These are phyloP conservation scores for Lophius piscatorius DNA, from an alignment of 2,113 vertebrate genomes.

Conservation along the genomic window DNA sequence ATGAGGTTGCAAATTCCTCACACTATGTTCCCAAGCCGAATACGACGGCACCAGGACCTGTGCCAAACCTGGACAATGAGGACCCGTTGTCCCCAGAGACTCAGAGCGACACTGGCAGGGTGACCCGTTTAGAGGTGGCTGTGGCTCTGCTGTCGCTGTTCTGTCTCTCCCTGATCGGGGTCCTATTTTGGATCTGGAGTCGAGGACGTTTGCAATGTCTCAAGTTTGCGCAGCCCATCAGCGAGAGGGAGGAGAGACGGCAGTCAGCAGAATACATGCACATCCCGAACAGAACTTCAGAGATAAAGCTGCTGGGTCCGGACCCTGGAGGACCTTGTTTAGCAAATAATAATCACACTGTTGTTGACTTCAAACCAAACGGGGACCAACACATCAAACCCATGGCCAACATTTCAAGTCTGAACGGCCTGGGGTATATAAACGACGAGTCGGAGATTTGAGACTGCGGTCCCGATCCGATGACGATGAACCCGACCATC, in stretches of 20 bases:
- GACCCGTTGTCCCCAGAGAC: conserved; percentile 5
- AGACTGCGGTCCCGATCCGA: conserved; percentile 38
- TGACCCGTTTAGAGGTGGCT: conserved; percentile 57
- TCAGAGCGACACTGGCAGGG: conserved; percentile 9
- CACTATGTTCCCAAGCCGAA: neutral
- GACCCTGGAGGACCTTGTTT: conserved; percentile 38
- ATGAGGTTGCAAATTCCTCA: conserved; percentile 17
- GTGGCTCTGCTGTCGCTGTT: conserved; percentile 63
- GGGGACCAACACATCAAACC: conserved; percentile 59
- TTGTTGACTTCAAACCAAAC: conserved; percentile 67
- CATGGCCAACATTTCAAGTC: conserved; percentile 58
- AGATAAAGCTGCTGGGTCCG: conserved; percentile 45
- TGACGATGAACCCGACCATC: conserved; percentile 21
- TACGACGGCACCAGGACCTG: neutral
- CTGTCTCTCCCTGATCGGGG: conserved; percentile 57
- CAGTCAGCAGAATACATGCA: conserved; percentile 53
- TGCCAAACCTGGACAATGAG: neutral
- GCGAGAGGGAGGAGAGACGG: conserved; percentile 27
- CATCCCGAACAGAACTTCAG: conserved; percentile 61
- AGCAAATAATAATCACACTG: conserved; percentile 70
- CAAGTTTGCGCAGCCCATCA: conserved; percentile 9
- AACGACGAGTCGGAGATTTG: conserved; percentile 80
- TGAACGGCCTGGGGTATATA: conserved; percentile 74
- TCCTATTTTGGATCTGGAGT: conserved; percentile 67
- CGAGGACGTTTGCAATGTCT: conserved; percentile 48